Evolutionary conservation across 1,140 invertebrate species (phyloP).

Genomic region (Drosophila oshimai): DNA sequence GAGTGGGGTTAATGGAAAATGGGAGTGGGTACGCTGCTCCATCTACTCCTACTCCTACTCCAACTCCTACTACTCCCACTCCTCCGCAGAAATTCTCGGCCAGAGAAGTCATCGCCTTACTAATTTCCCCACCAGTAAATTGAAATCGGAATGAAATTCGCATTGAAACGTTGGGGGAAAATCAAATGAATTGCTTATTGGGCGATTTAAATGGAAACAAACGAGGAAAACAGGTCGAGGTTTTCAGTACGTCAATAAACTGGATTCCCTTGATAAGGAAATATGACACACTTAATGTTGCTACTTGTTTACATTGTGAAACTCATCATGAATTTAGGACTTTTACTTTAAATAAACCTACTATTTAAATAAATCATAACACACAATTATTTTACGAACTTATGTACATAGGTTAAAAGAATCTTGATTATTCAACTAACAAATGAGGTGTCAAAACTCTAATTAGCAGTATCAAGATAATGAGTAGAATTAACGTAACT

Average conservation of each 20-base stretch:
- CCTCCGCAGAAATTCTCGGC: background rate
- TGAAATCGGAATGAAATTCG: constrained; percentile 38
- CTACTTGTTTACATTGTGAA: background rate
- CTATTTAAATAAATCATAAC: too few relatives aligned
- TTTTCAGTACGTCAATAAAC: background rate
- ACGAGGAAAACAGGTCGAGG: constrained; percentile 2
- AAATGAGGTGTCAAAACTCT: constrained; percentile 8
- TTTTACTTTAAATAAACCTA: background rate
- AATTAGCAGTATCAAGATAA: constrained; percentile 17
- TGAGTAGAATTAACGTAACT: constrained; percentile 17
- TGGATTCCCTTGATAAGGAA: constrained; percentile 3
- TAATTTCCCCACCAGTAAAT: constrained; percentile 39
- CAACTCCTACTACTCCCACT: background rate
- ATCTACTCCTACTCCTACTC: background rate
- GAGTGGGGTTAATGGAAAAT: constrained; percentile 2
- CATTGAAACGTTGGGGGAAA: constrained; percentile 14
- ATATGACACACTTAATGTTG: background rate
- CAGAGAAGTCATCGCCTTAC: constrained; percentile 20
- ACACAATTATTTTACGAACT: background rate
- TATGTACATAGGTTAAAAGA: constrained; percentile 2
- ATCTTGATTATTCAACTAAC: background rate
- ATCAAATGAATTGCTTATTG: constrained; percentile 23
- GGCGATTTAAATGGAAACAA: constrained; percentile 4
- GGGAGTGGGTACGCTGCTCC: constrained; percentile 1
- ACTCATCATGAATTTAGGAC: too few relatives aligned